Evolutionary conservation across 1,140 invertebrate species (phyloP), one percentile per base, ranked within the genome.

Genomic region (Nebria ingens): DNA sequence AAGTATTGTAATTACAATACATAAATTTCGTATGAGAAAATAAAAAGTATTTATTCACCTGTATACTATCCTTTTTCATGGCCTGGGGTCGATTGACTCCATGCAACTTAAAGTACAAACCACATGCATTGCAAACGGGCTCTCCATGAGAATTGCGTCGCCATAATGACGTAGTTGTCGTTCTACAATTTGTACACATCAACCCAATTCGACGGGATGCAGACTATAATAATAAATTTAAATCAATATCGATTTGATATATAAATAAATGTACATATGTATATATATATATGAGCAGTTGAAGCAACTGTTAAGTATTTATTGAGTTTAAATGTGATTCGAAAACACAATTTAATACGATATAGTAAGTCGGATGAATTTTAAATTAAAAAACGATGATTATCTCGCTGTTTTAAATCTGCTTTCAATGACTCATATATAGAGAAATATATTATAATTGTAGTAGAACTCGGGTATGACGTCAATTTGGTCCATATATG

Each of bases 21-120:
- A 54, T 13, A 19, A 13, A 21, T 21, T 20, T 52, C 4, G 9
- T 11, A 11, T 6, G 12, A 13, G 22, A 54, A 54, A 54, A 42
- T n/a, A n/a, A n/a, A 17, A 55, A 21, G 20, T 15, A 4, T 25
- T 22, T 57, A 4, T 62, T 62, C 65, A 83, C 81, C 76, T 89
- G 87, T 64, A 98, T 97, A 34, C 83, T 85, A 64, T 97, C 93
- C 72, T 98, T 98, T 72, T 94, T 95, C 95, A 98, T 97, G 6
- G 91, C 81, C 40, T 89, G 63, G 0, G 95, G 95, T 49, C 89
- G 74, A 63, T 85, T 84, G 56, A 98, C 85, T 56, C 81, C 83
- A 70, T 98, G 95, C 57, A 96, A 72, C 74, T 96, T 96, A 73
- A 72, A 95, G 73, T 96, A 97, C 2, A 96, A 79, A 11, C 93